Evolutionary conservation across 2,888 invertebrate genomes (phyloP).

Genomic region (Microplitis manilae): DNA sequence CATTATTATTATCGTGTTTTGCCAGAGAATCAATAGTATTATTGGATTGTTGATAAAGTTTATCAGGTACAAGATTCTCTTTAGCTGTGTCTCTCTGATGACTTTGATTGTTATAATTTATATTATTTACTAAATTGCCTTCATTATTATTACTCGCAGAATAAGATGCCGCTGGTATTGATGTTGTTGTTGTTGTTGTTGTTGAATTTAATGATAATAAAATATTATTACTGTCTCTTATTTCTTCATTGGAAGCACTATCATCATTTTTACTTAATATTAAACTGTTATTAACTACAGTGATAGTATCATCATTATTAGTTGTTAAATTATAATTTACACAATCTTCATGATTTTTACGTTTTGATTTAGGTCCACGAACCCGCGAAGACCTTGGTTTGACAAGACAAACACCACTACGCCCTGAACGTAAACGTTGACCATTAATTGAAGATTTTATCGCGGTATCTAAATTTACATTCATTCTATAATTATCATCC

Average conservation of each 20-base stretch:
- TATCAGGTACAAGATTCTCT: conserved; percentile 37
- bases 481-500: conserved; percentile 60
- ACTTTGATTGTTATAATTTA: conserved; percentile 1
- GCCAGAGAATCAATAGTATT: neutral
- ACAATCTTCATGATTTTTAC: neutral
- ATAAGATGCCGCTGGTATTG: neutral
- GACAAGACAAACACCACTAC: conserved; percentile 8
- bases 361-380: conserved; percentile 10
- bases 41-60: neutral
- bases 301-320: neutral
- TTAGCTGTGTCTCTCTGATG: conserved; percentile 14
- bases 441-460: neutral
- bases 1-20: conserved; percentile 9
- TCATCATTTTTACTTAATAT: neutral
- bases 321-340: neutral
- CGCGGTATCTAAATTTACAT: conserved; percentile 54
- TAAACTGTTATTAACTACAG: neutral
- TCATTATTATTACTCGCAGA: neutral
- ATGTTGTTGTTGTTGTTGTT: neutral
- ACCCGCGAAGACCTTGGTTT: conserved; percentile 33
- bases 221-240: neutral
- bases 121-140: conserved; percentile 9
- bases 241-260: neutral
- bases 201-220: neutral
- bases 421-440: neutral